Conservation (phyloP, 2,888 invertebrate species). For the Idaea aversata region DNA sequence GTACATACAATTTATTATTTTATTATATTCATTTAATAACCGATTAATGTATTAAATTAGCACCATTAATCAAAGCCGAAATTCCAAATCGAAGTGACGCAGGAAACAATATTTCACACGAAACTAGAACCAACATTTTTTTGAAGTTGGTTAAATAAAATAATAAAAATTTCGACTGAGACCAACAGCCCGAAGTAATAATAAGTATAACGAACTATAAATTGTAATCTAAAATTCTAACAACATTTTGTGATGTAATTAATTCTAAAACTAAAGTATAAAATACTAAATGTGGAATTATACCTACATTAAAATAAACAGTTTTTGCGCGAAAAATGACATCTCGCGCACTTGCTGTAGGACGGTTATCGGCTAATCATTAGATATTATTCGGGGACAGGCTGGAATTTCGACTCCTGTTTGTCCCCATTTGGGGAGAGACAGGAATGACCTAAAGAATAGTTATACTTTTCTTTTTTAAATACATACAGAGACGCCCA, state of each 20-base stretch:
- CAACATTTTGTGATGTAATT: not conserved
- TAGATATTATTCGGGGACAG: too few species aligned
- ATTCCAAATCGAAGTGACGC: not conserved
- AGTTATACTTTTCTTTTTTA: too few species aligned
- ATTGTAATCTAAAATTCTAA: not conserved
- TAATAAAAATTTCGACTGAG: not conserved
- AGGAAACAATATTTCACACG: not conserved
- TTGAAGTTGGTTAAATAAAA: not conserved
- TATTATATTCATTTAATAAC: not conserved
- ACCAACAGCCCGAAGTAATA: not conserved
- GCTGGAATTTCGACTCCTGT: too few species aligned
- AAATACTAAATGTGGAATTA: too few species aligned
- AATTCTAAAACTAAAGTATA: not conserved
- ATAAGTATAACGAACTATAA: not conserved
- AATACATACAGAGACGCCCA: too few species aligned
- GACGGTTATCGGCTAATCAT: too few species aligned
- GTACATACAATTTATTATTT: not conserved
- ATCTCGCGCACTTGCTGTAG: not conserved
- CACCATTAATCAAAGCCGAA: constrained; percentile 1
- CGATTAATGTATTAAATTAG: constrained; percentile 7
- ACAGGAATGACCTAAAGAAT: too few species aligned
- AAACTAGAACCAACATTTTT: not conserved
- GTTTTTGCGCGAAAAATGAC: not conserved
- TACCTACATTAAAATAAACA: not conserved
- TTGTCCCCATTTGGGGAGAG: too few species aligned